Percentiles rank a stretch among this genome's conserved stretches.
phyloP scores from a whole-genome alignment of 2,888 invertebrate species.

The Megamerina dolium region DNA sequence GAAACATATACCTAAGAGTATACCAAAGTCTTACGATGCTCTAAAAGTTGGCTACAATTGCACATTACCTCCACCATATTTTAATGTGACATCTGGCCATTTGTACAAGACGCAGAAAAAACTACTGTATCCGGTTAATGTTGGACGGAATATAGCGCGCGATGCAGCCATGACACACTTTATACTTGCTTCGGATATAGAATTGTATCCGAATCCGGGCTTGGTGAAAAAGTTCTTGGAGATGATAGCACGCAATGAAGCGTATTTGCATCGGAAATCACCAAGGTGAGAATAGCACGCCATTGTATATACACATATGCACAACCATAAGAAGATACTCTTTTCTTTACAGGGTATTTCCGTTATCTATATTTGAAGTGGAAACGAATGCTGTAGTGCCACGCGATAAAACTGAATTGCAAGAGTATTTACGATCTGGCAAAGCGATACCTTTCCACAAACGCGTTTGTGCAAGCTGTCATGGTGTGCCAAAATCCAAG shows the following conservation, averaged over 20 bases:
- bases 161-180: conserved; percentile 76
- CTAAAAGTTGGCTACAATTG: conserved; percentile 65
- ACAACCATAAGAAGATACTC: background rate
- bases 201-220: conserved; percentile 81
- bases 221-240: conserved; percentile 74
- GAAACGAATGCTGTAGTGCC: conserved; percentile 61
- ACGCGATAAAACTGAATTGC: conserved; percentile 65
- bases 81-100: conserved; percentile 57
- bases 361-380: conserved; percentile 85
- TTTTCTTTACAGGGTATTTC: conserved; percentile 64
- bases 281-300: conserved; percentile 49
- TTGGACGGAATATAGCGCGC: conserved; percentile 82
- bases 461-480: conserved; percentile 81
- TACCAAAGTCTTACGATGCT: conserved; percentile 61
- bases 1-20: conserved; percentile 73
- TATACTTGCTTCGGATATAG: conserved; percentile 81
- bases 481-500: conserved; percentile 77
- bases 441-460: conserved; percentile 89
- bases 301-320: background rate
- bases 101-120: conserved; percentile 76
- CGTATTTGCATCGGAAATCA: conserved; percentile 57
- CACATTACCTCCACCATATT: conserved; percentile 63
- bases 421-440: conserved; percentile 67
- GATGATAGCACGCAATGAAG: conserved; percentile 70
- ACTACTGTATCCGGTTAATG: conserved; percentile 83